A percentile compares a stretch with the other conserved stretches of the same genome.
Evolutionary conservation across 2,888 invertebrate genomes (phyloP).

Genomic region (Anaspis maculata): DNA sequence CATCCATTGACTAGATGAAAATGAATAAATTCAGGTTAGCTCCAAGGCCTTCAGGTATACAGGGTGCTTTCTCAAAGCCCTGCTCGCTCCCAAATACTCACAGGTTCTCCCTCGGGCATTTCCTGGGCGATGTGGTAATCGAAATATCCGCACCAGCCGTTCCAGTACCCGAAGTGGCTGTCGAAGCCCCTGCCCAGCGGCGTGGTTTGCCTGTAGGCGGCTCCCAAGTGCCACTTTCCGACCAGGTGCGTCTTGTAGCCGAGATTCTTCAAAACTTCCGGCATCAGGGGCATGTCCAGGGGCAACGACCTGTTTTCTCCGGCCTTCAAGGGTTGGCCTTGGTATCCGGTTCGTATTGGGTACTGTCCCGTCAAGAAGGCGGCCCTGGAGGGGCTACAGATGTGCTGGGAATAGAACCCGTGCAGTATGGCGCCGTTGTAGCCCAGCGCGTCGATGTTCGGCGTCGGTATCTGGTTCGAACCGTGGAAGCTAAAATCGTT

Average conservation of each 20-base stretch:
- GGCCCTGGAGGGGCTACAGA: constrained; percentile 79
- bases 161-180: constrained; percentile 76
- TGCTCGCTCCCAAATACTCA: constrained; percentile 9
- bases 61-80: no score
- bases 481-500: constrained; percentile 88
- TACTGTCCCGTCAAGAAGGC: constrained; percentile 80
- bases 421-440: constrained; percentile 77
- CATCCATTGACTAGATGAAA: constrained; percentile 36
- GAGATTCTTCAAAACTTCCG: constrained; percentile 52
- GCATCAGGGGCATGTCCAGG: constrained; percentile 43
- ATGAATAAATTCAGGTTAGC: no score
- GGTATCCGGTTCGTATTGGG: constrained; percentile 75
- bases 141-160: constrained; percentile 73
- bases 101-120: constrained; percentile 4
- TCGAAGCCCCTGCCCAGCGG: constrained; percentile 71
- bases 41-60: no score
- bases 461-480: constrained; percentile 77
- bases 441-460: constrained; percentile 81
- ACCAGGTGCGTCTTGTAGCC: constrained; percentile 70
- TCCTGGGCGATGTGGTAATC: constrained; percentile 28
- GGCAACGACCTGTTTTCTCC: constrained; percentile 66
- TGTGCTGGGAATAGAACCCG: constrained; percentile 75
- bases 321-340: constrained; percentile 57
- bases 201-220: constrained; percentile 55
- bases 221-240: constrained; percentile 84